Percentiles rank a stretch among this genome's conserved stretches.
Conservation (phyloP, 2,888 invertebrate species). For the Acleris laterana region DNA sequence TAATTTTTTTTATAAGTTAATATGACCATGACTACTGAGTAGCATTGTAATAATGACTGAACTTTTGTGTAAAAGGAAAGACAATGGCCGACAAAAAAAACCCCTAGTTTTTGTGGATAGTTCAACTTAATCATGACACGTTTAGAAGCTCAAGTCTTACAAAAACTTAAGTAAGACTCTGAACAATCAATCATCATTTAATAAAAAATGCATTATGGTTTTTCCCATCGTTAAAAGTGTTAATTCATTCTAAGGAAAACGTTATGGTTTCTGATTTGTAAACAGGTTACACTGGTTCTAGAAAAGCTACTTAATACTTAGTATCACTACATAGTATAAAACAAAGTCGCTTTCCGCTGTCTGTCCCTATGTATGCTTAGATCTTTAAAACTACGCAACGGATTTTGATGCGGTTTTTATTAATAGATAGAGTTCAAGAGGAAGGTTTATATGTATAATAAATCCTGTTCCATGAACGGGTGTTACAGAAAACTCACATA, state of each 20-base stretch:
- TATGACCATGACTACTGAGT: neutral
- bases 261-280: neutral
- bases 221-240: neutral
- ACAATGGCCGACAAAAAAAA: neutral
- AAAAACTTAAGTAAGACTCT: constrained; percentile 15
- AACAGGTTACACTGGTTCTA: too few relatives aligned
- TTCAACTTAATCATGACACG: neutral
- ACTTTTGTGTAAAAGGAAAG: neutral
- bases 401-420: too few relatives aligned
- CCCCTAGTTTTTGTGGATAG: neutral
- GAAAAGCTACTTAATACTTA: too few relatives aligned
- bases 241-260: neutral
- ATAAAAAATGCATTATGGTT: constrained; percentile 1
- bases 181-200: neutral
- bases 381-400: too few relatives aligned
- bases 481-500: too few relatives aligned
- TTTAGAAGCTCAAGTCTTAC: neutral
- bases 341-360: too few relatives aligned
- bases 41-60: neutral
- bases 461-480: too few relatives aligned
- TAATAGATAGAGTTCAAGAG: too few relatives aligned
- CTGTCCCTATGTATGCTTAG: too few relatives aligned
- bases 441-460: too few relatives aligned
- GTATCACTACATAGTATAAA: too few relatives aligned
- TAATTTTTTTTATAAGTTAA: neutral